Conservation (phyloP, 2,113 vertebrate genomes). For the Thamnaconus septentrionalis region DNA sequence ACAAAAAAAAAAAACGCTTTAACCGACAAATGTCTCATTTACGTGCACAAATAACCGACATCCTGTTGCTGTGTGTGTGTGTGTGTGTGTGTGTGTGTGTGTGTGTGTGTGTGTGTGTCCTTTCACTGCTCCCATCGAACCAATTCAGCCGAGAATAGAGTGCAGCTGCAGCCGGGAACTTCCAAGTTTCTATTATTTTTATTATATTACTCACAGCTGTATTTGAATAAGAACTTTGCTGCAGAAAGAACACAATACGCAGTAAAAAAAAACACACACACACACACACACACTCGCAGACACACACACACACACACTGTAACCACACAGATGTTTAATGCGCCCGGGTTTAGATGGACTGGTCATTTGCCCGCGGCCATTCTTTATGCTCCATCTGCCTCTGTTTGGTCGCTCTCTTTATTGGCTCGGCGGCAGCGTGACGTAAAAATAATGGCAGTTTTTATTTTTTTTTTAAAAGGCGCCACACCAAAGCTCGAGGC, state of each 20-base stretch:
- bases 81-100: no score
- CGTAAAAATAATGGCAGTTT: constrained; percentile 23
- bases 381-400: constrained; percentile 72
- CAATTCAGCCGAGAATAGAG: no score
- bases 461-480: no score
- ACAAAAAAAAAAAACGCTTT: no score
- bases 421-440: constrained; percentile 45
- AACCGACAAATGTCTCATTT: no score
- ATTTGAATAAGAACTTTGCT: not conserved
- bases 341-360: constrained; percentile 61
- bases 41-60: no score
- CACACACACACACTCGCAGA: no score
- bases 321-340: constrained; percentile 72
- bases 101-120: no score
- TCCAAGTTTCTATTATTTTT: constrained; percentile 4
- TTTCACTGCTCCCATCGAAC: no score
- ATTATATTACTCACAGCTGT: constrained; percentile 22
- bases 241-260: constrained; percentile 22
- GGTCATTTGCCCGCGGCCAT: constrained; percentile 71
- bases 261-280: constrained; percentile 7
- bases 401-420: constrained; percentile 56
- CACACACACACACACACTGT: not conserved
- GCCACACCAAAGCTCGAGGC: no score
- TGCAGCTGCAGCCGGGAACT: no score
- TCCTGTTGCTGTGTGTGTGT: no score